Evolutionary conservation across 2,797 vertebrate genomes (phyloP), one percentile per base, ranked within the genome.

Genomic region (Rachycentron canadum): DNA sequence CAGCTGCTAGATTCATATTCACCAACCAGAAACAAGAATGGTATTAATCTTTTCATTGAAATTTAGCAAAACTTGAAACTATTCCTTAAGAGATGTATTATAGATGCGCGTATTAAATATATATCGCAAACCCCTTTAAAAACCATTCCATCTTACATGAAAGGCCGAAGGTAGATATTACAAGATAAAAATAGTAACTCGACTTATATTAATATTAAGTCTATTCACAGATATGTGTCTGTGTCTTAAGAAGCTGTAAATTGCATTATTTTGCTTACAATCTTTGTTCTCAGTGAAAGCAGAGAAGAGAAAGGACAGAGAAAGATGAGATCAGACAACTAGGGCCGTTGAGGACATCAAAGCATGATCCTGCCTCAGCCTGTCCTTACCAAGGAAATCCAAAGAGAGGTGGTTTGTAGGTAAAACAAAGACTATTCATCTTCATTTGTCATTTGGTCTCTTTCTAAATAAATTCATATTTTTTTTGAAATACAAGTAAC

Each of bases 251-350:
- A 26, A 66, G 11, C 28, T 56, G 26, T 45, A 45, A 49, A 23
- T 63, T 64, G 8, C 26, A 78, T 69, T 56, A 2, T 45, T 79
- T 52, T 68, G 30, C 58, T 56, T 21, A 14, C 40, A 65, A 69
- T 62, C 40, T 82, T 72, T 82, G 32, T 78, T 83, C 66, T 70
- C 21, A 23, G 76, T 67, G 30, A 73, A 72, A 38, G 23, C 12
- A 71, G 64, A 64, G 53, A 58, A 36, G 61, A 75, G 56, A 34
- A n/a, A 62, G 40, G 65, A 60, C 5, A n/a, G 69, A 73, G 34
- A 53, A 79, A 72, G 64, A 89, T 69, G 50, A 69, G 73, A 75
- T 82, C 69, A 82, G 82, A 90, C 77, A 86, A 9, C 30, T 52
- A 47, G 50, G 34, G 47, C 55, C 50, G 56, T 30, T 60, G n/a